Base-by-base conservation (phyloP, 2,797 vertebrate species). In the Gymnocypris eckloni region DNA sequence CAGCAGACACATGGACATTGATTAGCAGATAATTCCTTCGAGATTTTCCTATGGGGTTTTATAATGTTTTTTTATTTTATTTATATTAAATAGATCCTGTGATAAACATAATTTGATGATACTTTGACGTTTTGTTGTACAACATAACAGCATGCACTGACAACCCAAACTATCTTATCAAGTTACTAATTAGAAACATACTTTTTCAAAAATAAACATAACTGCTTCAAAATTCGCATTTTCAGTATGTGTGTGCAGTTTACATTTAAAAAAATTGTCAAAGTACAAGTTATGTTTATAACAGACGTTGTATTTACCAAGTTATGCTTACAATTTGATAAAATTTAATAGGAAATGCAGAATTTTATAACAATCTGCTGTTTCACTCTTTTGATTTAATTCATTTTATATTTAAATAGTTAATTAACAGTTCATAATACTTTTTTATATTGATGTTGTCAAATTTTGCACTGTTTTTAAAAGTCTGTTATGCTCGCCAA, bases 21-120 rank as follows among this genome's bases (percentile, higher is more conserved):
- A 69, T 80, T 9, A 83, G 25, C 80, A 79, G 25, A 43, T 83
- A 15, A 77, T 56, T 54, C 52, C 52, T 56, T 56, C 7, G 0
- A 56, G 6, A 56, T 56, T 56, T 22, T 56, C 52, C 18, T 56
- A 56, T 9, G 18, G 52, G 2, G 52, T 56, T 56, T 20, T 22
- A 22, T 56, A 56, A 52, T 52, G 11, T 4, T 4, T 16, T 2
- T 52, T 52, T 52, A 1, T 16, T 16, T 1, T 2, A 56, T 59
- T n/a, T 59, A 11, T 59, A 59, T n/a, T 59, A 25, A 59, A 59
- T 59, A n/a, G 11, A 59, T 59, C 9, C 9, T 59, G 56, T 59
- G 56, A 9, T 1, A n/a, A 59, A 59, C 10, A n/a, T 22, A 59
- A 59, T 59, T 11, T 59, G 22, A 59, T 59, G 56, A 59, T 12